A percentile compares a stretch with the other conserved stretches of the same genome.
Conservation (phyloP, 2,113 vertebrate genomes). For the Atrichornis clamosus region DNA sequence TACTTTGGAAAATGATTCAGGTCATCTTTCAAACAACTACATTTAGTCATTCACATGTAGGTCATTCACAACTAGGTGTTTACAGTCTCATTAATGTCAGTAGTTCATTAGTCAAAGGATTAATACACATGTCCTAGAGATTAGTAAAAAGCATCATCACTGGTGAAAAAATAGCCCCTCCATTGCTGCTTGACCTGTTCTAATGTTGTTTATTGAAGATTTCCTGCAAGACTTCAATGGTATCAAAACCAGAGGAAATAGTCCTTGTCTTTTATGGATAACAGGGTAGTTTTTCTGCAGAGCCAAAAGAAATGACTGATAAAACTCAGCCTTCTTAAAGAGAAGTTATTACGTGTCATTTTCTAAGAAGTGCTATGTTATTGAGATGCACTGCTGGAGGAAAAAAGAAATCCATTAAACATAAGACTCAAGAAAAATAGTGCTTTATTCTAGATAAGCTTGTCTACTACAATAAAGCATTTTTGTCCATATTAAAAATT, state of each 20-base stretch:
- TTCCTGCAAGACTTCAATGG: not conserved
- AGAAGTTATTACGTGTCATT: not conserved
- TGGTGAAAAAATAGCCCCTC: not conserved
- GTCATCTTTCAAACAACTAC: not conserved
- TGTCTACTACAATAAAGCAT: not conserved
- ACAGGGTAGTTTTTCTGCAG: rapidly evolving
- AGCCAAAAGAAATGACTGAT: not conserved
- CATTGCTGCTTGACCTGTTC: not conserved
- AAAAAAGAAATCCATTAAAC: not conserved
- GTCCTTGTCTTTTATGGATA: not conserved
- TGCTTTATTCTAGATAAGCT: not conserved
- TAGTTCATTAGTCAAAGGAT: not conserved
- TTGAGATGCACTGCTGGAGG: not conserved
- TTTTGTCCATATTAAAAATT: not conserved
- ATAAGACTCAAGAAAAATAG: not conserved
- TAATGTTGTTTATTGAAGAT: not conserved
- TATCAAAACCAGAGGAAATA: not conserved
- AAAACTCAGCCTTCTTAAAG: not conserved
- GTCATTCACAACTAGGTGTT: not conserved
- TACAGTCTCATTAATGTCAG: not conserved
- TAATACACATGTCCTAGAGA: not conserved
- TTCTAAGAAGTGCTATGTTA: not conserved
- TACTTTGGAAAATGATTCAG: not conserved
- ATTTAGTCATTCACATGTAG: not conserved
- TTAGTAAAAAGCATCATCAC: not conserved